These are phyloP conservation scores for Bombyx mori DNA, from an alignment of 1,140 invertebrate genomes.

Conservation along the genomic window ASM3026992v2 NC_085123.1:5117501-5118000, in stretches of 20 bases:
- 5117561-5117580: constrained; percentile 16
- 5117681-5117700: constrained; percentile 65
- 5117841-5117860: constrained; percentile 54
- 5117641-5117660: too few relatives aligned
- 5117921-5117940: constrained; percentile 71
- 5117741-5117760: constrained; percentile 36
- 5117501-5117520: constrained; percentile 45
- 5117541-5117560: constrained; percentile 52
- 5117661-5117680: constrained; percentile 25
- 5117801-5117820: constrained; percentile 56
- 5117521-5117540: constrained; percentile 58
- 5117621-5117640: constrained; percentile 17
- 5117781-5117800: constrained; percentile 24
- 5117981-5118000: constrained; percentile 73
- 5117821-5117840: constrained; percentile 55
- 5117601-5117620: constrained; percentile 14
- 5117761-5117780: constrained; percentile 20
- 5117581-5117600: constrained; percentile 12
- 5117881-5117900: constrained; percentile 29
- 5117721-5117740: constrained; percentile 44
- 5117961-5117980: constrained; percentile 72
- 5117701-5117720: constrained; percentile 63
- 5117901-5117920: constrained; percentile 19
- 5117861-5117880: constrained; percentile 43
- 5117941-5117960: constrained; percentile 71